A percentile compares a stretch with the other conserved stretches of the same genome.
Conservation (phyloP, 2,888 invertebrate species). For the Mythimna loreyi region DNA sequence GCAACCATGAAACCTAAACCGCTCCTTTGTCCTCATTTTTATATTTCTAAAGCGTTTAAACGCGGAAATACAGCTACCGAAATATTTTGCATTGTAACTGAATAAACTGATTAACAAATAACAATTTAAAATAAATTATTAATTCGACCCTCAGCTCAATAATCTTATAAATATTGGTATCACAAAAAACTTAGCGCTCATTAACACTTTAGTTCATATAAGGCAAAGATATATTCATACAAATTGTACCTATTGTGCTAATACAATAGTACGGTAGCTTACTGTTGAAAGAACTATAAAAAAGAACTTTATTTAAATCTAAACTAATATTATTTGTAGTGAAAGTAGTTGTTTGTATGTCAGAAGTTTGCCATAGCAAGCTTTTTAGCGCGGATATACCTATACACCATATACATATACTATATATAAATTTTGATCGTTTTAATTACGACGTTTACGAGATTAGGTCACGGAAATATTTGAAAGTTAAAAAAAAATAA, state of each 20-base stretch:
- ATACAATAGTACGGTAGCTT: conserved; percentile 36
- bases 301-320: neutral
- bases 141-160: conserved; percentile 17
- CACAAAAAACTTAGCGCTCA: conserved; percentile 16
- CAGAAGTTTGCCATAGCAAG: too few relatives aligned
- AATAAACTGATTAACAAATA: neutral
- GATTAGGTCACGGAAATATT: too few relatives aligned
- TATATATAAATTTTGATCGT: too few relatives aligned
- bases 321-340: neutral
- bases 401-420: too few relatives aligned
- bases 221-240: conserved; percentile 9
- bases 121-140: conserved; percentile 25
- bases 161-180: conserved; percentile 17
- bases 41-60: neutral
- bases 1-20: too few relatives aligned
- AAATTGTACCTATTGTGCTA: conserved; percentile 33
- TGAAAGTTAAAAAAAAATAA: too few relatives aligned
- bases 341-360: neutral
- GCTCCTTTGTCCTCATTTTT: too few relatives aligned
- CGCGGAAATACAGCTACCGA: neutral
- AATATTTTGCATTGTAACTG: neutral
- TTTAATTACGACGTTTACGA: too few relatives aligned
- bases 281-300: conserved; percentile 29
- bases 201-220: neutral
- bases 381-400: too few relatives aligned